Percentiles rank a stretch among this genome's conserved stretches.
Conservation (phyloP, 2,113 vertebrate species). For the Vulpes lagopus region DNA sequence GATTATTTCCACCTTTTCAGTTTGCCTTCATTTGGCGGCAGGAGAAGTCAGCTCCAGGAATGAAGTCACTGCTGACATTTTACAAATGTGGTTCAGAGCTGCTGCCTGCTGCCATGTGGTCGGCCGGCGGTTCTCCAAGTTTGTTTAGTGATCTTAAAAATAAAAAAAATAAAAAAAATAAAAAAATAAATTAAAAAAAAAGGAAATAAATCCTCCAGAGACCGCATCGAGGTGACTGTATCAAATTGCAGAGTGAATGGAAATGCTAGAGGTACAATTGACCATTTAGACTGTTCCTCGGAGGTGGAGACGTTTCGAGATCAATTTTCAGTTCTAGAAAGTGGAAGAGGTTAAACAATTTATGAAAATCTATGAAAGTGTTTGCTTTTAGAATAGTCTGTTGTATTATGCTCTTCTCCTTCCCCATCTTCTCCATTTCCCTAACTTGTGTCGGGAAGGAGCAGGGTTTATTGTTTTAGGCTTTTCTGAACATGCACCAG, state of each 20-base stretch:
- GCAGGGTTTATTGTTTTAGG: slow-evolving; percentile 99
- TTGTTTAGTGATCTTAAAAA: slow-evolving; percentile 87
- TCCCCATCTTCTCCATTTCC: slow-evolving; percentile 93
- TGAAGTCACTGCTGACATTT: slow-evolving; percentile 89
- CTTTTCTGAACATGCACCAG: slow-evolving; percentile 98
- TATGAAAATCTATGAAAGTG: slow-evolving; percentile 86
- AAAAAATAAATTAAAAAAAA: too few species aligned
- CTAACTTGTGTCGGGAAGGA: slow-evolving; percentile 92
- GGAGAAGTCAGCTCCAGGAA: slow-evolving; percentile 90
- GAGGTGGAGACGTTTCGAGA: slow-evolving; percentile 87
- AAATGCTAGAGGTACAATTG: slow-evolving; percentile 93
- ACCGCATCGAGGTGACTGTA: slow-evolving; percentile 91
- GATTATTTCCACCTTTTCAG: slow-evolving; percentile 96
- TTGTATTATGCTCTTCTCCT: slow-evolving; percentile 85
- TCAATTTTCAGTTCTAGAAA: slow-evolving; percentile 88
- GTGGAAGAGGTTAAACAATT: slow-evolving; percentile 89
- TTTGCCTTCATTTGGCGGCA: slow-evolving; percentile 91
- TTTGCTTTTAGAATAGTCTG: slow-evolving; percentile 85
- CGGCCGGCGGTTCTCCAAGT: slow-evolving; percentile 86
- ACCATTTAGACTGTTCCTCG: slow-evolving; percentile 87
- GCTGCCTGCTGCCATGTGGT: slow-evolving; percentile 88
- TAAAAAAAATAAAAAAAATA: neutral
- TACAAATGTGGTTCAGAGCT: slow-evolving; percentile 87
- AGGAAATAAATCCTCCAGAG: slow-evolving; percentile 89
- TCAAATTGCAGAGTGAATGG: slow-evolving; percentile 93